These are phyloP conservation scores for Podarcis muralis DNA, from an alignment of 2,113 vertebrate genomes.

Conservation along the genomic window DNA sequence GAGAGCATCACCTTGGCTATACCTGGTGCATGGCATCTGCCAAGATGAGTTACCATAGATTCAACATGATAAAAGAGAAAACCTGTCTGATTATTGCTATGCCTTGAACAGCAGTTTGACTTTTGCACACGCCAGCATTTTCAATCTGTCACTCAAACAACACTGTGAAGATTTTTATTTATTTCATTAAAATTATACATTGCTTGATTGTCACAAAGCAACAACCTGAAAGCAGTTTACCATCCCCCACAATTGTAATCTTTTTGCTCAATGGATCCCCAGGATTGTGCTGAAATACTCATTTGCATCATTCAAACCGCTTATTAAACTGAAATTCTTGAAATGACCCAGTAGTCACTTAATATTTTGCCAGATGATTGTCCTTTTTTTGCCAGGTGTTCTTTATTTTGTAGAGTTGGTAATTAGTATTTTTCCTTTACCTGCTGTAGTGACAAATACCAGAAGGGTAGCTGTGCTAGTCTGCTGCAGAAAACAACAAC, in stretches of 20 bases:
- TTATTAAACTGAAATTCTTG: slow-evolving; percentile 17
- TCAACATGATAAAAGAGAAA: slow-evolving; percentile 35
- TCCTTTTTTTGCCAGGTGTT: slow-evolving; percentile 62
- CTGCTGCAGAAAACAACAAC: background rate
- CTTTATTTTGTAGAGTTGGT: slow-evolving; percentile 39
- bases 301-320: slow-evolving; percentile 16
- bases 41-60: slow-evolving; percentile 15
- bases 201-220: too few relatives aligned
- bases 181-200: too few relatives aligned
- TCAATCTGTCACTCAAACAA: slow-evolving; percentile 30
- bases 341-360: background rate
- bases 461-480: background rate
- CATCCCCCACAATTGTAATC: slow-evolving; percentile 30
- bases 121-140: slow-evolving; percentile 32
- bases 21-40: background rate
- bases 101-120: background rate
- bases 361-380: slow-evolving; percentile 24
- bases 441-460: slow-evolving; percentile 5
- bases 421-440: slow-evolving; percentile 35
- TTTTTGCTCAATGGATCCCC: slow-evolving; percentile 21
- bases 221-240: background rate
- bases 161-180: slow-evolving; percentile 26
- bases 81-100: background rate
- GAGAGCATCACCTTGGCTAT: background rate
- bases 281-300: slow-evolving; percentile 15